Base-by-base conservation (phyloP, 1,140 invertebrate genomes). In the Orchesella cincta region DNA sequence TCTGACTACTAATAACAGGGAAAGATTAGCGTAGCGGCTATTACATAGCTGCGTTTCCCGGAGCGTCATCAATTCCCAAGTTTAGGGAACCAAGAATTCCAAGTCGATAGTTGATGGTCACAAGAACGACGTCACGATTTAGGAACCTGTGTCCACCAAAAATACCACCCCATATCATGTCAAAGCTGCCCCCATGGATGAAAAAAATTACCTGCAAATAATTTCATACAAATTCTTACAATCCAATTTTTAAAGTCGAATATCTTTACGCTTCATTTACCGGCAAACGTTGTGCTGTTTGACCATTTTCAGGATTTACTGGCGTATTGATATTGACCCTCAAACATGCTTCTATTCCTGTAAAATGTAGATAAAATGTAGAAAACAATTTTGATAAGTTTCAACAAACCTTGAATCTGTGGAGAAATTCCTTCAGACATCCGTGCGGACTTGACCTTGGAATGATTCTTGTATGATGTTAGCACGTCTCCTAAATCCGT, bases 31-130 rank as follows among this genome's bases (percentile, higher is more conserved):
- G n/a, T n/a, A n/a, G n/a, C n/a, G n/a, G n/a, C n/a, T n/a, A n/a
- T n/a, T n/a, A n/a, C 35, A 73, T 31, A 16, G 71, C 71, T n/a
- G 71, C 71, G 26, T 73, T 73, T 73, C 71, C 71, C 14, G 71
- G 71, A 26, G 71, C 71, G 20, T 73, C 71, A 28, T 73, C 23
- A 18, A 73, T 51, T 36, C 71, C 71, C 8, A 73, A 35, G 26
- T 73, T 73, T 36, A 73, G 26, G 23, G 71, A 73, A 73, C 71
- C 71, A 26, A 73, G 28, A 8, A 73, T 2, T 73, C 71, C 71
- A 2, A 73, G 36, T 1, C 71, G 34, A 46, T 73, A 73, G 29
- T 73, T 73, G 16, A 73, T 73, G 1, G 71, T 73, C 1, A 73
- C 71, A 36, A 73, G 23, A 1, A 73, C 35, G 1, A 73, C 71